Evolutionary conservation across 2,888 invertebrate species (phyloP).

Genomic region (Venusia cambrica): DNA sequence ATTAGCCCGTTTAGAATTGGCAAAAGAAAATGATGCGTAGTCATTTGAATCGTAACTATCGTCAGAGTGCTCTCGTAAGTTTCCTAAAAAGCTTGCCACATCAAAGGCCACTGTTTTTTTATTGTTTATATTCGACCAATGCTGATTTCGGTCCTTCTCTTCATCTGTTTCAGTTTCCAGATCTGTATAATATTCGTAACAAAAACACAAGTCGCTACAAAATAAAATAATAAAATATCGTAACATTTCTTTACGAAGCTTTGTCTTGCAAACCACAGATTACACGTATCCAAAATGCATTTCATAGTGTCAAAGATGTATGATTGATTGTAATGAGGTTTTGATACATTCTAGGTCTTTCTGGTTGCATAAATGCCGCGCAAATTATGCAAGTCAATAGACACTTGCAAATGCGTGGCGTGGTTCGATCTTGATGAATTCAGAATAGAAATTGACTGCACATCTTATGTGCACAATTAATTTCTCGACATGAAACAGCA

Average conservation of each 20-base stretch:
- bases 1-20: slow-evolving; percentile 29
- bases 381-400: too few relatives aligned
- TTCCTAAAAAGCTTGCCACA: slow-evolving; percentile 51
- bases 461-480: too few relatives aligned
- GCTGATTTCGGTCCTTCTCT: slow-evolving; percentile 9
- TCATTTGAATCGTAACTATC: slow-evolving; percentile 14
- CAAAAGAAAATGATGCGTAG: slow-evolving; percentile 22
- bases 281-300: background rate
- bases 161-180: too few relatives aligned
- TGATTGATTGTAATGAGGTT: too few relatives aligned
- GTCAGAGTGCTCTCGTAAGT: slow-evolving; percentile 33
- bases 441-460: too few relatives aligned
- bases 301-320: background rate
- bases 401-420: too few relatives aligned
- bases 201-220: slow-evolving; percentile 37
- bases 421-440: too few relatives aligned
- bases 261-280: background rate
- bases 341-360: too few relatives aligned
- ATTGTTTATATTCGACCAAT: background rate
- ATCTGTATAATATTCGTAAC: slow-evolving; percentile 38
- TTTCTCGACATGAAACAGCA: too few relatives aligned
- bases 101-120: slow-evolving; percentile 40
- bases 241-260: slow-evolving; percentile 36
- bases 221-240: slow-evolving; percentile 37
- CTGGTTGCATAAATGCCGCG: too few relatives aligned